phyloP scores from a whole-genome alignment of 2,888 invertebrate genomes.

The Thera obeliscata region DNA sequence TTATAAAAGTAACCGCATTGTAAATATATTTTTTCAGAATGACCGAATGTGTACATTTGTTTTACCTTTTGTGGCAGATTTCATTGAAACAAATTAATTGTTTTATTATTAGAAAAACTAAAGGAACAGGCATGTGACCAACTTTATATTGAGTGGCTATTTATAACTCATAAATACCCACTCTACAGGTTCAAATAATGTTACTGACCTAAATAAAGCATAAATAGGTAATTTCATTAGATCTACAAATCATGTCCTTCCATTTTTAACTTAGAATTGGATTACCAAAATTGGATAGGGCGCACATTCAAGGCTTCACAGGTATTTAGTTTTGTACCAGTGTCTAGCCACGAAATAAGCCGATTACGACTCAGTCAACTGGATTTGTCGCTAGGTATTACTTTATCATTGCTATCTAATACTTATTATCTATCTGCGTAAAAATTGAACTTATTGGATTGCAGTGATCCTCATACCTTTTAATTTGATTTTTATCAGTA shows the following conservation, averaged over 20 bases:
- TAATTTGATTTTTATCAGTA: no score
- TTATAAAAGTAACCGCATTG: no score
- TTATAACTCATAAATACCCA: no score
- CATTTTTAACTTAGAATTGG: slow-evolving; percentile 17
- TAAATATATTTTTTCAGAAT: no score
- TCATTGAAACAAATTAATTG: no score
- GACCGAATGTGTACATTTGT: no score
- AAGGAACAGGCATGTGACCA: no score
- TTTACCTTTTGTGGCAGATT: no score
- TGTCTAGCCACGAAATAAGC: slow-evolving; percentile 25
- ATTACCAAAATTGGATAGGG: slow-evolving; percentile 25
- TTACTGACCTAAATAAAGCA: no score
- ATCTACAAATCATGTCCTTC: background rate
- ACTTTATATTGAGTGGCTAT: no score
- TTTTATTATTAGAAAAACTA: no score
- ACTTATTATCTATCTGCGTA: background rate
- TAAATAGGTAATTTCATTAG: slow-evolving; percentile 1
- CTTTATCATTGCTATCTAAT: slow-evolving; percentile 2
- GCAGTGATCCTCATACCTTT: background rate
- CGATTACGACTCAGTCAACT: slow-evolving; percentile 16
- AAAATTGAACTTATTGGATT: slow-evolving; percentile 13
- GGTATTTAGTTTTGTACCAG: background rate
- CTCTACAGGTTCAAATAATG: no score
- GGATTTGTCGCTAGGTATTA: background rate
- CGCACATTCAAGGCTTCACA: slow-evolving; percentile 22